Evolutionary conservation across 2,888 invertebrate genomes (phyloP).

Genomic region (Halocaridina rubra): DNA sequence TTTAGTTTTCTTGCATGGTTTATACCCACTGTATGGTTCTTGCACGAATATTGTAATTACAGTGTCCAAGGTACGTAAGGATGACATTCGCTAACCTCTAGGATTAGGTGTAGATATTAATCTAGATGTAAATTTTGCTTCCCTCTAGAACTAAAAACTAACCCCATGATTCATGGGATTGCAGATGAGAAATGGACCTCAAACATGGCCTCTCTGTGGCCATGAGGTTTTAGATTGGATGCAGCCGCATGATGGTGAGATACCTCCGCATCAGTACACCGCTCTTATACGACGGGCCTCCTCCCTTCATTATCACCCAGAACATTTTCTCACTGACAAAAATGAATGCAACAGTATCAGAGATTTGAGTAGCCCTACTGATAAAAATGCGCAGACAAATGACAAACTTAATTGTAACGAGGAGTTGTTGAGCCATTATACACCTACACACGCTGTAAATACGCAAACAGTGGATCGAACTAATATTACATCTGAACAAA

Average conservation of each 20-base stretch:
- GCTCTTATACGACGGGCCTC: constrained; percentile 54
- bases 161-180: constrained; percentile 42
- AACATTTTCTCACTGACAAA: constrained; percentile 9
- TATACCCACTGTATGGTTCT: not conserved
- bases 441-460: no score
- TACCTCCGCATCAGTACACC: constrained; percentile 47
- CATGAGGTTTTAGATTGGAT: constrained; percentile 31
- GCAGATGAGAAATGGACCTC: constrained; percentile 46
- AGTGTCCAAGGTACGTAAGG: no score
- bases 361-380: not conserved
- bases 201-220: constrained; percentile 33
- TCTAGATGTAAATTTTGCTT: not conserved
- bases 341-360: not conserved
- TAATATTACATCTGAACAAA: not conserved
- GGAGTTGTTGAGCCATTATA: not conserved
- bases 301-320: constrained; percentile 31
- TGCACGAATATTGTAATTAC: no score
- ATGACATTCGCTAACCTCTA: not conserved
- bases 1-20: not conserved
- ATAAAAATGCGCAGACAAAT: not conserved
- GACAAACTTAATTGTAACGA: not conserved
- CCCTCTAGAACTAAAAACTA: constrained; percentile 17
- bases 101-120: not conserved
- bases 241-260: constrained; percentile 44
- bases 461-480: no score